Evolutionary conservation across 2,888 invertebrate genomes (phyloP).

Genomic region (Brenthis daphne): DNA sequence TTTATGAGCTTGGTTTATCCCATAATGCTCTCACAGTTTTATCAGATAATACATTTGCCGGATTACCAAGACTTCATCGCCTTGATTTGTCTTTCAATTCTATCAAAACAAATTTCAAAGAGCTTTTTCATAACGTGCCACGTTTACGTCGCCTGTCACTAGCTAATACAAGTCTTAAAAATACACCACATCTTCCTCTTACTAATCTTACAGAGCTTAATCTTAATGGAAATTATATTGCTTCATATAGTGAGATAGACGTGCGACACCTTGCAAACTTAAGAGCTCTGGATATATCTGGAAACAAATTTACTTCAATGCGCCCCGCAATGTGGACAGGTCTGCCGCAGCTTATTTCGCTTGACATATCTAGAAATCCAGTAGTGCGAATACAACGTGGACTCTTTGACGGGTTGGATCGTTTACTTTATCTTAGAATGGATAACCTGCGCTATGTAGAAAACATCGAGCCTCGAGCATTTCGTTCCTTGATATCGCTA

Average conservation of each 20-base stretch:
- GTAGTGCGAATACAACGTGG: conserved; percentile 85
- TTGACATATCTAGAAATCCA: conserved; percentile 91
- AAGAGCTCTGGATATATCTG: conserved; percentile 85
- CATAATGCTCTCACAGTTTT: conserved; percentile 89
- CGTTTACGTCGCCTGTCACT: conserved; percentile 86
- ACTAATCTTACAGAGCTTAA: conserved; percentile 86
- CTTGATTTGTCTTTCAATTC: conserved; percentile 89
- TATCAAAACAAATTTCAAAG: conserved; percentile 89
- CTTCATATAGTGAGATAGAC: conserved; percentile 84
- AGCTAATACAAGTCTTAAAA: conserved; percentile 85
- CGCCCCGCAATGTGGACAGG: conserved; percentile 86
- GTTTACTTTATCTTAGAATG: conserved; percentile 86
- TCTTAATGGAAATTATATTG: conserved; percentile 86
- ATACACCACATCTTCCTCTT: conserved; percentile 86
- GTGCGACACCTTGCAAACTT: conserved; percentile 84
- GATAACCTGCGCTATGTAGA: conserved; percentile 85
- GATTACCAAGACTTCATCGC: conserved; percentile 86
- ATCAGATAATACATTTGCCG: conserved; percentile 91
- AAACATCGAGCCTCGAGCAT: conserved; percentile 86
- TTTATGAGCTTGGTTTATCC: conserved; percentile 87
- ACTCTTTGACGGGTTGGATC: conserved; percentile 84
- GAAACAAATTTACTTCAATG: conserved; percentile 86
- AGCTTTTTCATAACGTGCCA: conserved; percentile 90
- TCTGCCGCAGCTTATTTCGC: conserved; percentile 84
- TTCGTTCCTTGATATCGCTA: conserved; percentile 84